Evolutionary conservation across 2,888 invertebrate species (phyloP).

Genomic region (Pteria penguin): DNA sequence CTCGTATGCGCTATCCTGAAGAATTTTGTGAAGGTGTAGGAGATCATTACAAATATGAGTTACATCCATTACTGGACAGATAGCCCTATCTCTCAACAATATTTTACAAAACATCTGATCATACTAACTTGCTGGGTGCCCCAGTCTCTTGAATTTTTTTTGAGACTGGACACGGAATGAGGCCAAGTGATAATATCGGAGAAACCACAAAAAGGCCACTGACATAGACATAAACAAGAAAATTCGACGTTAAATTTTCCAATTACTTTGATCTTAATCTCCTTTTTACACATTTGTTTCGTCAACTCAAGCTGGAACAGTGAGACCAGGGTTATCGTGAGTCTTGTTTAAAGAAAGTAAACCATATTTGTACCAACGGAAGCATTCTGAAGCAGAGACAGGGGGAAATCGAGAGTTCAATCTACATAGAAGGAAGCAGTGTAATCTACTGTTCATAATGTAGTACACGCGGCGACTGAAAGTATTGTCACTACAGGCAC

Average conservation of each 20-base stretch:
- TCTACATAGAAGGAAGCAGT: neutral
- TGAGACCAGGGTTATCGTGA: neutral
- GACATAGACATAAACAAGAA: too few species aligned
- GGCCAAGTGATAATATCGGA: too few species aligned
- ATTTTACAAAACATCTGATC: too few species aligned
- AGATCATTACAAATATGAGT: neutral
- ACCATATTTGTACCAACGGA: slow-evolving; percentile 3
- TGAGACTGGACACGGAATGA: too few species aligned
- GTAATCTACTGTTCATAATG: neutral
- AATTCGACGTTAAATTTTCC: too few species aligned
- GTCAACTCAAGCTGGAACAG: too few species aligned
- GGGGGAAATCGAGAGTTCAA: neutral
- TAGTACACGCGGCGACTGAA: neutral
- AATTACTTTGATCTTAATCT: too few species aligned
- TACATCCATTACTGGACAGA: slow-evolving; percentile 51
- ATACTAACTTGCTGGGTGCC: too few species aligned
- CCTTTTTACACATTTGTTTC: too few species aligned
- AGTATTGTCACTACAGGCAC: too few species aligned
- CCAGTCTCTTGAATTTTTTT: too few species aligned
- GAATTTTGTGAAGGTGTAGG: slow-evolving; percentile 27
- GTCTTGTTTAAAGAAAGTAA: neutral
- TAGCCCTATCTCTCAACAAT: slow-evolving; percentile 48
- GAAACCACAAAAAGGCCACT: too few species aligned
- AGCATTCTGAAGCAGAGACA: neutral
- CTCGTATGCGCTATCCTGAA: slow-evolving; percentile 37